These are phyloP conservation scores for Rhorus exstirpatorius DNA, from an alignment of 2,888 invertebrate species.

Conservation along the genomic window DNA sequence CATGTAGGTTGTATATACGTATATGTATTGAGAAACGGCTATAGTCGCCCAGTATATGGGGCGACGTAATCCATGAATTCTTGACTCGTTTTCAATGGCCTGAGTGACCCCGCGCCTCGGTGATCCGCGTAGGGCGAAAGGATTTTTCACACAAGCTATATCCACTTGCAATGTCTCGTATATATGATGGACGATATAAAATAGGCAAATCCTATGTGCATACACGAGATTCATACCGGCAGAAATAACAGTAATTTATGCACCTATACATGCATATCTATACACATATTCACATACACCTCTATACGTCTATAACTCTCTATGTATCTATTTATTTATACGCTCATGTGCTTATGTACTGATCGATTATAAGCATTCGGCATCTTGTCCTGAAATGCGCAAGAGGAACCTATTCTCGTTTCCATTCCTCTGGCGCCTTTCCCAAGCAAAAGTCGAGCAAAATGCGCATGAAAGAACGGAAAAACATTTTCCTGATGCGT, in stretches of 20 bases:
- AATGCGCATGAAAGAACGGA: slow-evolving; percentile 5
- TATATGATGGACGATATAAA: slow-evolving; percentile 1
- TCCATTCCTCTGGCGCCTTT: slow-evolving; percentile 76
- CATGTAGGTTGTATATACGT: neutral
- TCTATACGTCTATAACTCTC: neutral
- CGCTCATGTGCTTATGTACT: slow-evolving; percentile 62
- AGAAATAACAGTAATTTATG: slow-evolving; percentile 15
- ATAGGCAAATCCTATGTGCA: slow-evolving; percentile 26
- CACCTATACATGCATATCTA: slow-evolving; percentile 5
- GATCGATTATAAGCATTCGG: slow-evolving; percentile 77
- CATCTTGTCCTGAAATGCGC: slow-evolving; percentile 81
- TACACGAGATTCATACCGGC: neutral
- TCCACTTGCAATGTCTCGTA: neutral
- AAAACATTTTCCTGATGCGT: neutral
- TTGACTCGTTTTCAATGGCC: slow-evolving; percentile 47
- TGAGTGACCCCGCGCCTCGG: slow-evolving; percentile 16
- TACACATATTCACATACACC: neutral
- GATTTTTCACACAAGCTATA: slow-evolving; percentile 10
- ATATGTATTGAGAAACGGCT: neutral
- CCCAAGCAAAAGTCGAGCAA: neutral
- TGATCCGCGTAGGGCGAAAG: slow-evolving; percentile 40
- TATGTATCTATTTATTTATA: neutral
- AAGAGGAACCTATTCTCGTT: slow-evolving; percentile 82
- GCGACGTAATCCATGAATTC: slow-evolving; percentile 39
- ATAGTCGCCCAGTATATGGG: neutral